Evolutionary conservation across 2,113 vertebrate species (phyloP).

Genomic region (Genyomyrus donnyi): DNA sequence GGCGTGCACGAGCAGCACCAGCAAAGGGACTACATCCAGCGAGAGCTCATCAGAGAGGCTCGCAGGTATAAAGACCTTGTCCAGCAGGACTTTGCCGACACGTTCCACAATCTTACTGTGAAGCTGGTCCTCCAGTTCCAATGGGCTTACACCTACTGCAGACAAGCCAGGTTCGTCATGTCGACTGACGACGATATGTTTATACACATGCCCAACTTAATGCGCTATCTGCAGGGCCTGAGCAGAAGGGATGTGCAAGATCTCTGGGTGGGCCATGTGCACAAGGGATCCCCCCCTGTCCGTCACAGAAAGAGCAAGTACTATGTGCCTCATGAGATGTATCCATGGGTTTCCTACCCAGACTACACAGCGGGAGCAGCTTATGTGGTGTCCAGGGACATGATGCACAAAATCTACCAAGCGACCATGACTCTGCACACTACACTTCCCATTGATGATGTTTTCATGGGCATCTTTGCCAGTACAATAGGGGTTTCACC

Average conservation of each 20-base stretch:
- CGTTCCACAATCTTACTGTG: conserved; percentile 84
- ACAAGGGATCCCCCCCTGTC: conserved; percentile 74
- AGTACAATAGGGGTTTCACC: conserved; percentile 74
- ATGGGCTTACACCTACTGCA: conserved; percentile 76
- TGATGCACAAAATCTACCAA: conserved; percentile 76
- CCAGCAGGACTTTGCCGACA: conserved; percentile 84
- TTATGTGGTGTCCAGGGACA: conserved; percentile 79
- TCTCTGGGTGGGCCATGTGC: conserved; percentile 84
- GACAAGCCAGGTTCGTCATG: conserved; percentile 84
- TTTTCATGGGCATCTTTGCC: conserved; percentile 95
- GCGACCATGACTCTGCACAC: conserved; percentile 74
- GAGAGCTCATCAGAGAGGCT: conserved; percentile 64
- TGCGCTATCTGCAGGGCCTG: conserved; percentile 69
- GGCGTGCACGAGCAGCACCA: conserved; percentile 48
- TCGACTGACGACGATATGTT: conserved; percentile 90
- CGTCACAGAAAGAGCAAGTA: conserved; percentile 81
- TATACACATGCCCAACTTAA: conserved; percentile 83
- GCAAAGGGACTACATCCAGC: conserved; percentile 46
- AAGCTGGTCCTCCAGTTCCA: conserved; percentile 85
- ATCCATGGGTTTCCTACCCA: conserved; percentile 82
- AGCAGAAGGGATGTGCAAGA: conserved; percentile 56
- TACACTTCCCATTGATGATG: conserved; percentile 86
- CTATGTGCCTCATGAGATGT: conserved; percentile 75
- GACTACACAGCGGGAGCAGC: conserved; percentile 88
- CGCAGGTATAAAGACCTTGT: conserved; percentile 65